phyloP scores from a whole-genome alignment of 2,888 invertebrate genomes.

The Melanophora roralis region DNA sequence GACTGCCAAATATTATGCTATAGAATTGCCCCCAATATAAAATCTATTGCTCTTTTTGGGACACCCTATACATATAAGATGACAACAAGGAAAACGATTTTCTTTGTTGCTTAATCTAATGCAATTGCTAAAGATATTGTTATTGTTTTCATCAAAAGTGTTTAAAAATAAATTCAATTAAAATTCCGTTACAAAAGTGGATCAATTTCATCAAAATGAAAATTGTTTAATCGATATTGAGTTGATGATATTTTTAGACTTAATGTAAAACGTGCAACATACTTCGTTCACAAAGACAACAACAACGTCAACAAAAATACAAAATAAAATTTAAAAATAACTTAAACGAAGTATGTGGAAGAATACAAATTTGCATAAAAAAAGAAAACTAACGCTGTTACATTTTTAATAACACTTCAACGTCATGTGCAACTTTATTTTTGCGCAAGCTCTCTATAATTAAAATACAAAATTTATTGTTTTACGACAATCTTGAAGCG shows the following conservation, averaged over 20 bases:
- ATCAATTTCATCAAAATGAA: constrained; percentile 56
- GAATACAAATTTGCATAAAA: not conserved
- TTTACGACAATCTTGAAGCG: not conserved
- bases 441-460: constrained; percentile 28
- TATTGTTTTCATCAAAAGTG: constrained; percentile 9
- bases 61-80: too few species aligned
- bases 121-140: not conserved
- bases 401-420: constrained; percentile 18
- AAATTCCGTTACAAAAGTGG: constrained; percentile 56
- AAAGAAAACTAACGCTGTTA: not conserved
- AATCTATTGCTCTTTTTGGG: too few species aligned
- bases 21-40: too few species aligned
- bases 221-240: constrained; percentile 46
- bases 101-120: too few species aligned
- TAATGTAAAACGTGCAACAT: constrained; percentile 5
- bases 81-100: too few species aligned
- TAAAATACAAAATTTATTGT: constrained; percentile 40
- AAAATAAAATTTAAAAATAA: not conserved
- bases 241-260: constrained; percentile 42
- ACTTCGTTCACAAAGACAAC: constrained; percentile 20
- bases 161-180: constrained; percentile 61
- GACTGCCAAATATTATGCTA: too few species aligned
- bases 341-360: not conserved
- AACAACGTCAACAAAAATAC: not conserved
- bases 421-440: constrained; percentile 23